A percentile compares a stretch with the other conserved stretches of the same genome.
phyloP scores from a whole-genome alignment of 2,888 invertebrate species.

The Agriopis leucophaearia region DNA sequence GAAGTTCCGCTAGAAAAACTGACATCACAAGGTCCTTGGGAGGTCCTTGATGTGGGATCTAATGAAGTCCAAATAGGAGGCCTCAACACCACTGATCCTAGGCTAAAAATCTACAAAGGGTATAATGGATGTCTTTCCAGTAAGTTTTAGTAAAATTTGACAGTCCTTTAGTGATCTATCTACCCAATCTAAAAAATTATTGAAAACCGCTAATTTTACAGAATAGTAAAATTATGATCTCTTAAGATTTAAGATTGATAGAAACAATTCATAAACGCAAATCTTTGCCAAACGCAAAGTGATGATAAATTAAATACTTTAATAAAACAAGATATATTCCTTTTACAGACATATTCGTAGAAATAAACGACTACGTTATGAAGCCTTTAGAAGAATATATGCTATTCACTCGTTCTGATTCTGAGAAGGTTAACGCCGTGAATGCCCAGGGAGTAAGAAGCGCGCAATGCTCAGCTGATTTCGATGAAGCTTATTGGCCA shows the following conservation, averaged over 20 bases:
- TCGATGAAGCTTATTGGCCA: slow-evolving; percentile 85
- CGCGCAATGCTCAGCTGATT: slow-evolving; percentile 94
- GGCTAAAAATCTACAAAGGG: slow-evolving; percentile 93
- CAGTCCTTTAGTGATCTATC: background rate
- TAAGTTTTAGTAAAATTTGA: slow-evolving; percentile 78
- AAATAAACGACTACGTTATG: slow-evolving; percentile 93
- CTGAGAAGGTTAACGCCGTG: slow-evolving; percentile 94
- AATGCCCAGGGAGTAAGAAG: slow-evolving; percentile 94
- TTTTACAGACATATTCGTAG: slow-evolving; percentile 91
- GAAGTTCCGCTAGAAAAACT: slow-evolving; percentile 90
- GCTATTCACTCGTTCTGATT: slow-evolving; percentile 94
- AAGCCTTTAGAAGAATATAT: slow-evolving; percentile 96
- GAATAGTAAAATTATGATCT: too few relatives aligned
- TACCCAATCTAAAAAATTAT: background rate
- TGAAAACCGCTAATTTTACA: background rate
- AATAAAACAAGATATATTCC: too few relatives aligned
- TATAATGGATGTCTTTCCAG: slow-evolving; percentile 96
- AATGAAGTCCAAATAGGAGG: slow-evolving; percentile 96
- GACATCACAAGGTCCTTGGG: slow-evolving; percentile 89
- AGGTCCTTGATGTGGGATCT: slow-evolving; percentile 89
- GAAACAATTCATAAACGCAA: background rate
- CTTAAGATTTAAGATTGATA: too few relatives aligned
- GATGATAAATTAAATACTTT: too few relatives aligned
- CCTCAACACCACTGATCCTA: slow-evolving; percentile 93
- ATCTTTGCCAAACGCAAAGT: slow-evolving; percentile 1